Base-by-base conservation (phyloP, 2,888 invertebrate genomes). In the Agelastica alni region DNA sequence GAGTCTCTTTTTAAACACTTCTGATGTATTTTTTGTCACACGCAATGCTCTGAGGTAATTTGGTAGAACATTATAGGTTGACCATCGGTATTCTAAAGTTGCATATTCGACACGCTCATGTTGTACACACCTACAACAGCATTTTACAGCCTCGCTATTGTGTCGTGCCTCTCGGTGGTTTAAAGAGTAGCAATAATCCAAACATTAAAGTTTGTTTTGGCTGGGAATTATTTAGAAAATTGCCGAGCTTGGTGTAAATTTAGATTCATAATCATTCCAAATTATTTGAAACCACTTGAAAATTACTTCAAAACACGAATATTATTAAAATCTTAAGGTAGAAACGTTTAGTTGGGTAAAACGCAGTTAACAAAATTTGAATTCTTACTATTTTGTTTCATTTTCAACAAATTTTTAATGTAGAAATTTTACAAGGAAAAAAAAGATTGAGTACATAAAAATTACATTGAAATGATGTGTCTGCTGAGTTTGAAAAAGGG, bases 221-320 rank as follows among this genome's bases (percentile, higher is more conserved):
- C 48, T 47, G 17, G 46, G 41, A 59, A 57, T 61, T 57, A 56
- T 39, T 60, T 60, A 49, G 58, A 58, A 62, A 62, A 62, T 62
- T 62, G 56, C 60, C 46, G 45, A 55, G 62, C 49, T 47, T 30
- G 54, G 58, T 60, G 62, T 56, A 62, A 59, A 58, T 58, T 57
- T 55, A 45, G 45, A 46, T 56, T 52, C 47, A 51, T 59, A 62
- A 58, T 59, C 59, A 60, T 61, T 58, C 34, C 54, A 51, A 58
- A 63, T 59, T 59, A 63, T 59, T 62, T 54, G 60, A 60, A 60
- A 60, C 62, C 61, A 60, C 63, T 62, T 46, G 57, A 59, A 57
- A 58, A 63, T 63, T 60, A 57, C 63, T 56, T 46, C 36, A 51
- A 60, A 60, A 63, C 62, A 63, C 64, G 61, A 61, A 67, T 65